phyloP scores from a whole-genome alignment of 2,113 vertebrate species.

The Poicephalus gulielmi region DNA sequence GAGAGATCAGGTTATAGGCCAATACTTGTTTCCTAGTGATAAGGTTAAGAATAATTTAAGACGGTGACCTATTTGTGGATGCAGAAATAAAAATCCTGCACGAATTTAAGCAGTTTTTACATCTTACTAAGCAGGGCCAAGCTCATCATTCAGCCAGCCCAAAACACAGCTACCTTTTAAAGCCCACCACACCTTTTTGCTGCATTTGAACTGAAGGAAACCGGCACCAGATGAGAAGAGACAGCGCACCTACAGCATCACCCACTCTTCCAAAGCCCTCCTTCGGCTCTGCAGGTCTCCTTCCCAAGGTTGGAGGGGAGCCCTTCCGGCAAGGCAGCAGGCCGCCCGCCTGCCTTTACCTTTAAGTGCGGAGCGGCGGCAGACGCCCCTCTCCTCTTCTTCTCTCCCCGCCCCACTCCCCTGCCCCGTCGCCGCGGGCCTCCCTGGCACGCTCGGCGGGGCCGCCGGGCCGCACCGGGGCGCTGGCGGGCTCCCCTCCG shows the following conservation, averaged over 20 bases:
- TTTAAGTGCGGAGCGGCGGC: neutral
- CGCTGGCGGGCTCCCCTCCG: neutral
- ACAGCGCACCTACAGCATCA: fast-evolving
- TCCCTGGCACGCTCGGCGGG: neutral
- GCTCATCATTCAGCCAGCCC: neutral
- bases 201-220: neutral
- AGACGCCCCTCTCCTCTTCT: neutral
- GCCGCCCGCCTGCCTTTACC: neutral
- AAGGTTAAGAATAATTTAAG: neutral
- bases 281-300: neutral
- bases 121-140: neutral
- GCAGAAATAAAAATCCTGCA: neutral
- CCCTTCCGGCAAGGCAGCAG: neutral
- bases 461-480: neutral
- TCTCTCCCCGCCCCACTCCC: neutral
- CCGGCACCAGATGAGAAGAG: fast-evolving
- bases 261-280: neutral
- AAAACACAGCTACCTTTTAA: neutral
- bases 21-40: neutral
- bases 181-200: neutral
- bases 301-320: fast-evolving
- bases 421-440: neutral
- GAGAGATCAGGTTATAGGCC: neutral
- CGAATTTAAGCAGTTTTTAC: neutral
- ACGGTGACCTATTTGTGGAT: neutral